Percentiles rank a stretch among this genome's conserved stretches.
These are phyloP conservation scores for Ganaspis brasiliensis DNA, from an alignment of 2,888 invertebrate species.

Conservation along the genomic window DNA sequence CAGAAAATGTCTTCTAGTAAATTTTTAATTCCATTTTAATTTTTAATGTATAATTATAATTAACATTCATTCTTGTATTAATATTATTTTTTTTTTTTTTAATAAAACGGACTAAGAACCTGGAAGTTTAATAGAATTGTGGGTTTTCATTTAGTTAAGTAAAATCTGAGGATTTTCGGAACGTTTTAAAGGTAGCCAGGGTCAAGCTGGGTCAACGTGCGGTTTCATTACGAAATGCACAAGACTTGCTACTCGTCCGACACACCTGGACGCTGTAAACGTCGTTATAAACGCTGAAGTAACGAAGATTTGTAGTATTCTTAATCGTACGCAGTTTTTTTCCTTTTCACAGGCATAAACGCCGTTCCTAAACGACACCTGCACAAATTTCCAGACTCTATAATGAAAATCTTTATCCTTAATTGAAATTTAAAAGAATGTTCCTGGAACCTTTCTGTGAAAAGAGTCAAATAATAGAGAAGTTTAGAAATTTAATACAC, in stretches of 20 bases:
- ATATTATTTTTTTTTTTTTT: no score
- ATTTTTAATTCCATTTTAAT: no score
- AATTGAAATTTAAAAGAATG: background rate
- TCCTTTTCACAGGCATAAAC: slow-evolving; percentile 40
- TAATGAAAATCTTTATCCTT: background rate
- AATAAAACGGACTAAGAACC: no score
- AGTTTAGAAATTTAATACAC: background rate
- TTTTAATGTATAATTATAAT: no score
- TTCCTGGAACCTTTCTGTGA: background rate
- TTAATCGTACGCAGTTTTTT: slow-evolving; percentile 59
- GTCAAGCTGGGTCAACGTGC: slow-evolving; percentile 60
- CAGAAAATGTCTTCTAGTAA: no score
- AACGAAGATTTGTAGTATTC: slow-evolving; percentile 69
- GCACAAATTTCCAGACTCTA: slow-evolving; percentile 11
- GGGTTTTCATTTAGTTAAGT: background rate
- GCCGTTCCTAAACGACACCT: slow-evolving; percentile 39
- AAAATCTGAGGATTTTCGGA: slow-evolving; percentile 21
- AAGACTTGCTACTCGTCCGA: slow-evolving; percentile 61
- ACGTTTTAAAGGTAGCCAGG: slow-evolving; percentile 52
- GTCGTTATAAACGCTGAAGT: slow-evolving; percentile 66
- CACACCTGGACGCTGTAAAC: slow-evolving; percentile 68
- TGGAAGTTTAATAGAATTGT: background rate
- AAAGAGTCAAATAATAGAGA: background rate
- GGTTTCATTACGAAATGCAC: slow-evolving; percentile 64
- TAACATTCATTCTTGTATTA: no score